Base-by-base conservation (phyloP, 2,113 vertebrate genomes). In the Vulpes lagopus region DNA sequence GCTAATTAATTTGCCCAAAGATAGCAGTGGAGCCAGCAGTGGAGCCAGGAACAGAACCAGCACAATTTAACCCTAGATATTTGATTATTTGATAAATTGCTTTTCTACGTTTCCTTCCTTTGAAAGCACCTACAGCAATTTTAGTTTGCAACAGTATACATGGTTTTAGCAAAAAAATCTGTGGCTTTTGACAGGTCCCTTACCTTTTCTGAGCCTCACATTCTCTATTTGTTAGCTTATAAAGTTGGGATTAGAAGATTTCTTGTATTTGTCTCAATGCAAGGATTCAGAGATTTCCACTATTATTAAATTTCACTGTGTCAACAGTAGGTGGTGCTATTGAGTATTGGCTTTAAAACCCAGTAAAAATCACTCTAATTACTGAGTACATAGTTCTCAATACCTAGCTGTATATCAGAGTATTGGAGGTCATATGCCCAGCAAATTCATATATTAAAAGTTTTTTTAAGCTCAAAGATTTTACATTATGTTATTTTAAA, bases 251-350 rank as follows among this genome's bases (percentile, higher is more conserved):
- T 17, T 69, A 73, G 25, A 88, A 62, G 25, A 71, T 92, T 91
- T 94, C 43, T 76, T 86, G 0, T 38, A 57, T 89, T 93, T 2
- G 27, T 38, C 85, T 35, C 35, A 84, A 23, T 35, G 4, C 82
- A 60, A 95, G 82, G 51, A 65, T 80, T 80, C 38, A 30, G 38
- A 59, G 12, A 64, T 95, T 79, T 11, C 49, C 35, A 53, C 55
- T 82, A 9, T 67, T 93, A 60, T 49, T 97, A 93, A 91, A 78
- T 90, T 92, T 87, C 59, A 88, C 12, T 25, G 4, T 78, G 57
- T 95, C 79, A 38, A 38, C 86, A 94, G 88, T 81, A 89, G 49
- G 62, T 65, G 30, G 96, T 88, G 82, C 93, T 96, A 65, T 83
- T 92, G 91, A 79, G 93, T 88, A 62, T 17, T 89, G n/a, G 49